These are phyloP conservation scores for Vultur gryphus DNA, from an alignment of 2,797 vertebrate genomes.

Conservation along the genomic window DNA sequence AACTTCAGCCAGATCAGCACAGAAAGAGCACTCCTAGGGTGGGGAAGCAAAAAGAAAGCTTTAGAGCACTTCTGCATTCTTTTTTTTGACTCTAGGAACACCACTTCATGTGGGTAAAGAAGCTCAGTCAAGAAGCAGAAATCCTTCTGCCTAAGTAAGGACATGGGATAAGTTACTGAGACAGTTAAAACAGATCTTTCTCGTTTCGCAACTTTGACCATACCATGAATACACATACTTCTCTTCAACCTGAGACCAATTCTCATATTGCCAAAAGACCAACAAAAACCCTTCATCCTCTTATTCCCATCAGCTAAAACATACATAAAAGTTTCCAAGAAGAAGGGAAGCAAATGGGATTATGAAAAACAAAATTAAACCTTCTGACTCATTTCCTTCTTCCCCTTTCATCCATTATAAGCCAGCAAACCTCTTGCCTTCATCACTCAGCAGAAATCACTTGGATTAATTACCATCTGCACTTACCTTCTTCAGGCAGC, in stretches of 20 bases:
- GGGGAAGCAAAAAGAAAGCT: background rate
- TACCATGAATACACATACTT: background rate
- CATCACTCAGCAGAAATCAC: background rate
- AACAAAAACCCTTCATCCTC: background rate
- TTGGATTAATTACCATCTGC: background rate
- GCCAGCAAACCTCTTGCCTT: background rate
- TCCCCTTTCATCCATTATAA: background rate
- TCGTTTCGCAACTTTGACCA: rapidly evolving
- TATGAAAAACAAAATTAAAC: background rate
- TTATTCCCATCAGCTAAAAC: background rate
- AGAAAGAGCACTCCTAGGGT: background rate
- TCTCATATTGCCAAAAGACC: background rate
- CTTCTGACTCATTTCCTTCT: background rate
- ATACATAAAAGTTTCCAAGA: background rate
- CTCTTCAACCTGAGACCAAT: background rate
- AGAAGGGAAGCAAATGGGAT: background rate
- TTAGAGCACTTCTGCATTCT: background rate
- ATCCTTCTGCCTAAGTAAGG: background rate
- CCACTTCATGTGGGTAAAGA: background rate
- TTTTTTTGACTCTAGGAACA: background rate
- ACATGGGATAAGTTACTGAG: background rate
- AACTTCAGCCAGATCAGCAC: background rate
- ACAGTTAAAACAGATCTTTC: background rate
- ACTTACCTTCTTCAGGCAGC: background rate
- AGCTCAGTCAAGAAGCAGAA: background rate